phyloP scores from a whole-genome alignment of 2,113 vertebrate species.

The Pampusana beccarii region DNA sequence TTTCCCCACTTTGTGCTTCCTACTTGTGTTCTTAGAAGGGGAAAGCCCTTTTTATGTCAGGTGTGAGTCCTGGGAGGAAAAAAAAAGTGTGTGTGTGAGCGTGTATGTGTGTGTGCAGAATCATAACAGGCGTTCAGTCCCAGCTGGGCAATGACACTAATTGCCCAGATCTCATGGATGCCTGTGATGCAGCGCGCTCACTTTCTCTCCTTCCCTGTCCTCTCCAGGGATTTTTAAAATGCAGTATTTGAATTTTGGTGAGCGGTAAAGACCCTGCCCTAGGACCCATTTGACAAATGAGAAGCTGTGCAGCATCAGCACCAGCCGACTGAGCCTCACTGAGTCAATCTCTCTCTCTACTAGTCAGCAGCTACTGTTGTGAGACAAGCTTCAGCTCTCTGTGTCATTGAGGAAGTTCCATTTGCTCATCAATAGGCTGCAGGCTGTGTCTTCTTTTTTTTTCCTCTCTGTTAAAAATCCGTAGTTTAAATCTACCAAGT shows the following conservation, averaged over 20 bases:
- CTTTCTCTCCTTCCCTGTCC: conserved; percentile 59
- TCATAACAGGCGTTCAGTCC: conserved; percentile 67
- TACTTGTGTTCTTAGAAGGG: not conserved
- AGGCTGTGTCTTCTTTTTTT: conserved; percentile 51
- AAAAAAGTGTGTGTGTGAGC: not conserved
- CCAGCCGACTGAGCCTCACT: conserved; percentile 72
- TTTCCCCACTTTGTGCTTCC: not conserved
- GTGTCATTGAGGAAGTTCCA: conserved; percentile 79
- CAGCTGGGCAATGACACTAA: conserved; percentile 76
- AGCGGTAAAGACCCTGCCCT: conserved; percentile 79
- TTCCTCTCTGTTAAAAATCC: conserved; percentile 12
- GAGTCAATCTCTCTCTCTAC: conserved; percentile 69
- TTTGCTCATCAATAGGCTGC: conserved; percentile 77
- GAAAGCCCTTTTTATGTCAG: conserved; percentile 56
- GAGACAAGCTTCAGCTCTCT: conserved; percentile 70
- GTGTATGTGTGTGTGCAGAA: conserved; percentile 20
- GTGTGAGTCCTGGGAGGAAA: conserved; percentile 33
- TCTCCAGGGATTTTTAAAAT: conserved; percentile 80
- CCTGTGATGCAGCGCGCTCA: conserved; percentile 65
- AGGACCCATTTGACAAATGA: conserved; percentile 86
- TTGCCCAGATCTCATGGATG: conserved; percentile 71
- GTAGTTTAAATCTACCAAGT: conserved; percentile 64
- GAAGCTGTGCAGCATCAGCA: conserved; percentile 75
- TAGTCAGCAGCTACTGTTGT: conserved; percentile 76
- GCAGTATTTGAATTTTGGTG: conserved; percentile 84